phyloP scores from a whole-genome alignment of 2,797 vertebrate species.

The Aulostomus chinensis region DNA sequence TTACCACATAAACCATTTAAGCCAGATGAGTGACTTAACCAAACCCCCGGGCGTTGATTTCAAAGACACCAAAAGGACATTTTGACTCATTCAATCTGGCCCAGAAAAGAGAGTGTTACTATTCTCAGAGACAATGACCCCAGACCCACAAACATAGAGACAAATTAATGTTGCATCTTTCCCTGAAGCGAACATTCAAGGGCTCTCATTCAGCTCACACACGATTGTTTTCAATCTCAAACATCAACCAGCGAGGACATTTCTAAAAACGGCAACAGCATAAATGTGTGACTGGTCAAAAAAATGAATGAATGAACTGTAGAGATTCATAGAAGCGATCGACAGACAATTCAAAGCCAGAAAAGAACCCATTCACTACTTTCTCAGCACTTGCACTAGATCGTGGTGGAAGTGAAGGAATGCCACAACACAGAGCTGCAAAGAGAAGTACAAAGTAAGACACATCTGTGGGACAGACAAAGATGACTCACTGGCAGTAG shows the following conservation, averaged over 20 bases:
- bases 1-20: conserved; percentile 40
- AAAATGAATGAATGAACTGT: conserved; percentile 1
- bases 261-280: conserved; percentile 4
- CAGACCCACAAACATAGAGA: conserved; percentile 33
- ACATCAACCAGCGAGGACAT: not conserved
- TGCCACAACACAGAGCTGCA: conserved; percentile 13
- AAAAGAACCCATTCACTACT: conserved; percentile 1
- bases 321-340: conserved; percentile 7
- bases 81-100: conserved; percentile 79
- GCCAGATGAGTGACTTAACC: conserved; percentile 53
- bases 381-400: conserved; percentile 9
- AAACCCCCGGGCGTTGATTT: conserved; percentile 43
- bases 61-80: conserved; percentile 76
- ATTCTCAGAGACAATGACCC: conserved; percentile 40
- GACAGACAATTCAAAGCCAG: conserved; percentile 12
- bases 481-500: conserved; percentile 51
- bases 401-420: conserved; percentile 4
- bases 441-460: conserved; percentile 29
- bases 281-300: conserved; percentile 2
- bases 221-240: conserved; percentile 26
- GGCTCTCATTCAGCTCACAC: conserved; percentile 26
- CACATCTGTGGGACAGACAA: conserved; percentile 68
- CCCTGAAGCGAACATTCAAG: conserved; percentile 23
- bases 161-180: conserved; percentile 21
- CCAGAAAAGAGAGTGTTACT: conserved; percentile 38